Conservation (phyloP, 2,797 vertebrate species). For the Sandelia bainsii region DNA sequence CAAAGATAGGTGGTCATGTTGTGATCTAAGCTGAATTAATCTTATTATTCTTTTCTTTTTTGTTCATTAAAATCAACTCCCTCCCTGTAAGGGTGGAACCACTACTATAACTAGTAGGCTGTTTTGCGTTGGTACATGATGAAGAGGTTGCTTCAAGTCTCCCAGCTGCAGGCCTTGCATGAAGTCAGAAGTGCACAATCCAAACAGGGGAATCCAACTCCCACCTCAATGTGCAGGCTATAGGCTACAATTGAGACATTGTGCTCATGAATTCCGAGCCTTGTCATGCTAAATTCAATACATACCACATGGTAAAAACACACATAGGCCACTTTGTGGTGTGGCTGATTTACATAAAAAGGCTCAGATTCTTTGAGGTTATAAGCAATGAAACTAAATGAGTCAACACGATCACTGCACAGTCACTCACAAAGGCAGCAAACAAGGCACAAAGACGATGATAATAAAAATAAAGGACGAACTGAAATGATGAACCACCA, state of each 20-base stretch:
- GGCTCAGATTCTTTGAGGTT: not conserved
- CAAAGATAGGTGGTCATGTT: not conserved
- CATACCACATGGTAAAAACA: constrained; percentile 18
- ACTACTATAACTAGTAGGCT: constrained; percentile 27
- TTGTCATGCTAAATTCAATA: constrained; percentile 50
- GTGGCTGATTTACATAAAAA: constrained; percentile 19
- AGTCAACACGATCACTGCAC: constrained; percentile 5
- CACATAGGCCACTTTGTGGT: not conserved
- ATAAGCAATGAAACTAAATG: not conserved
- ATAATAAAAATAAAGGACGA: constrained; percentile 1
- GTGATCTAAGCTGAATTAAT: not conserved
- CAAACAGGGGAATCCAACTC: constrained; percentile 77
- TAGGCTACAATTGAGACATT: constrained; percentile 79
- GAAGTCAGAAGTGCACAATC: constrained; percentile 65
- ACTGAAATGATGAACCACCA: constrained; percentile 6
- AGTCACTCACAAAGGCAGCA: constrained; percentile 10
- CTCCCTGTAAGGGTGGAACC: constrained; percentile 7
- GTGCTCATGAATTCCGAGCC: constrained; percentile 68
- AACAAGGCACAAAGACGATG: not conserved
- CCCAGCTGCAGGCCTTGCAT: constrained; percentile 61
- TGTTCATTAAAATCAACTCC: constrained; percentile 1
- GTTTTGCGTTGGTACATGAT: constrained; percentile 37
- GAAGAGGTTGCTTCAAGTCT: constrained; percentile 59
- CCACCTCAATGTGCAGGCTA: constrained; percentile 76
- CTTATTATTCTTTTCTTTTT: not conserved